A percentile compares a stretch with the other conserved stretches of the same genome.
Conservation (phyloP, 37 sponge, comb jelly and placozoan genomes). For the Chondrosia reniformis region DNA sequence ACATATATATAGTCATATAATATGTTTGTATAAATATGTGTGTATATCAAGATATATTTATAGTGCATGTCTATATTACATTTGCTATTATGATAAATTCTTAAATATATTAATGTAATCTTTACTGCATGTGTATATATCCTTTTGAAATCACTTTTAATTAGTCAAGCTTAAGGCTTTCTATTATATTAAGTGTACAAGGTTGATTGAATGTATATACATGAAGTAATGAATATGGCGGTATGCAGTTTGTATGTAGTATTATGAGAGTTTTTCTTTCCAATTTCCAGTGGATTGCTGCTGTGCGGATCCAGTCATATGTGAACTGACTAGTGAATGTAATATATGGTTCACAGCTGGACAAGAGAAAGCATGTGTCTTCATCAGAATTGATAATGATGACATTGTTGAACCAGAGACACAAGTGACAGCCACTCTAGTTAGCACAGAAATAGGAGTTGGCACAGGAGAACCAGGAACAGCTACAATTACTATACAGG, state of each 20-base stretch:
- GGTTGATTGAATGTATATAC: not conserved
- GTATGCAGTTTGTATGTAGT: no score
- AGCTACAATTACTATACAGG: not conserved
- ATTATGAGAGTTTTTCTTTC: no score
- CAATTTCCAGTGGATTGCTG: no score
- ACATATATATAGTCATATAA: not conserved
- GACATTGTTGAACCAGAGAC: not conserved
- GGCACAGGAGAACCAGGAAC: not conserved
- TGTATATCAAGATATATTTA: not conserved
- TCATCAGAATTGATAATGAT: not conserved
- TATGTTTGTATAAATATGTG: not conserved
- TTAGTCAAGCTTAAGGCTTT: no score
- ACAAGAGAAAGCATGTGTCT: not conserved
- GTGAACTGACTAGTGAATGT: not conserved
- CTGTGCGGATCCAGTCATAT: not conserved
- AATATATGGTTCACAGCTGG: not conserved
- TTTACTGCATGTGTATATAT: no score
- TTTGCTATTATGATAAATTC: no score
- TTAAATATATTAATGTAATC: no score
- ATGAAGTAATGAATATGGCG: no score
- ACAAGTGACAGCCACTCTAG: not conserved
- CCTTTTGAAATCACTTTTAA: no score
- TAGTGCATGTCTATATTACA: not conserved
- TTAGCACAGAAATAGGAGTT: not conserved
- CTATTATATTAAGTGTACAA: no score